These are phyloP conservation scores for Pyxicephalus adspersus DNA, from an alignment of 2,113 vertebrate genomes.

Conservation along the genomic window DNA sequence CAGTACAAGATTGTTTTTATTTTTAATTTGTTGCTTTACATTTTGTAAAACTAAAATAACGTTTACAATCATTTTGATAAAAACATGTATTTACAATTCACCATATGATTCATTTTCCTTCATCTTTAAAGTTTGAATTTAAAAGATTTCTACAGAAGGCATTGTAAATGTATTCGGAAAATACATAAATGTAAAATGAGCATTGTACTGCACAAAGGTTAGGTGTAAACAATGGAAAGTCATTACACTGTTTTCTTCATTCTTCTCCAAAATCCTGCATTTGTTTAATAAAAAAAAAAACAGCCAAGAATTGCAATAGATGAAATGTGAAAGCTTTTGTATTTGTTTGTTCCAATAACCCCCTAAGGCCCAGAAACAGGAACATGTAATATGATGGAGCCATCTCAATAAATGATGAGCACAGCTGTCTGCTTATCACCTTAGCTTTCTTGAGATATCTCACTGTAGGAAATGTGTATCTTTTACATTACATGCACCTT, in stretches of 20 bases:
- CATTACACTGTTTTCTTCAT: background rate
- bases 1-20: too few species aligned
- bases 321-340: slow-evolving; percentile 36
- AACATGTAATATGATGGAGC: slow-evolving; percentile 21
- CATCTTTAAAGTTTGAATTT: too few species aligned
- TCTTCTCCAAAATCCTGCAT: slow-evolving; percentile 22
- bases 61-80: too few species aligned
- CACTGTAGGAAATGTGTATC: slow-evolving; percentile 14
- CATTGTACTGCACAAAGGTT: background rate
- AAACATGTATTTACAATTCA: too few species aligned
- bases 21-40: too few species aligned
- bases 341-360: slow-evolving; percentile 35
- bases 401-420: slow-evolving; percentile 31
- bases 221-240: background rate
- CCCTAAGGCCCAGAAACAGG: background rate
- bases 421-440: slow-evolving; percentile 24
- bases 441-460: slow-evolving; percentile 29
- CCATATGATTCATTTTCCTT: too few species aligned
- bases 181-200: background rate
- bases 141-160: too few species aligned
- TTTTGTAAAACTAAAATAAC: too few species aligned
- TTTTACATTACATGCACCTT: slow-evolving; percentile 18
- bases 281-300: slow-evolving; percentile 9
- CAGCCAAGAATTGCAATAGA: slow-evolving; percentile 31
- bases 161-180: background rate